A percentile compares a stretch with the other conserved stretches of the same genome.
Conservation (phyloP, 2,797 vertebrate genomes). For the Clangula hyemalis region DNA sequence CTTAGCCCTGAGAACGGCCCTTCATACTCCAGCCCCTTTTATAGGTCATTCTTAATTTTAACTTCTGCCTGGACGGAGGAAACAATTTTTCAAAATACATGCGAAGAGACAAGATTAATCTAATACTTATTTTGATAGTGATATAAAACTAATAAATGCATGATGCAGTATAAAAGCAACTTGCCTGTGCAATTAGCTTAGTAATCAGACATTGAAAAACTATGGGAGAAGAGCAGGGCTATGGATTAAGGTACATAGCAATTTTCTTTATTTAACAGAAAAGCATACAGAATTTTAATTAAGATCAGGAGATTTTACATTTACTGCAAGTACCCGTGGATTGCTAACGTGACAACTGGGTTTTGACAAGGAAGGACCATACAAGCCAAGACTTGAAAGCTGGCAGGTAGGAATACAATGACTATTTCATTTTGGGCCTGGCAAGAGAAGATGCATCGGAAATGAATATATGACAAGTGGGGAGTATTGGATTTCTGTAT, state of each 20-base stretch:
- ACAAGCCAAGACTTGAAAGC: neutral
- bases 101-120: neutral
- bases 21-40: neutral
- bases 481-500: conserved; percentile 18
- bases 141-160: neutral
- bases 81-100: neutral
- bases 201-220: conserved; percentile 4
- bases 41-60: neutral
- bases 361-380: neutral
- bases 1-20: neutral
- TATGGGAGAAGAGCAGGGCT: neutral
- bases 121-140: neutral
- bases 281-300: conserved; percentile 34
- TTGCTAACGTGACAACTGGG: neutral
- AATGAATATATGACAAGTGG: conserved; percentile 27
- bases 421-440: neutral
- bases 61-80: neutral
- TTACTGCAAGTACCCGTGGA: conserved; percentile 3
- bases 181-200: conserved; percentile 17
- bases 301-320: neutral
- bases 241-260: neutral
- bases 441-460: neutral
- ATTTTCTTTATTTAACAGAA: conserved; percentile 7
- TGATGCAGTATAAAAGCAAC: neutral
- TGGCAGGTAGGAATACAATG: neutral